Evolutionary conservation across 1,140 invertebrate species (phyloP).

Genomic region (Gryon sp.): DNA sequence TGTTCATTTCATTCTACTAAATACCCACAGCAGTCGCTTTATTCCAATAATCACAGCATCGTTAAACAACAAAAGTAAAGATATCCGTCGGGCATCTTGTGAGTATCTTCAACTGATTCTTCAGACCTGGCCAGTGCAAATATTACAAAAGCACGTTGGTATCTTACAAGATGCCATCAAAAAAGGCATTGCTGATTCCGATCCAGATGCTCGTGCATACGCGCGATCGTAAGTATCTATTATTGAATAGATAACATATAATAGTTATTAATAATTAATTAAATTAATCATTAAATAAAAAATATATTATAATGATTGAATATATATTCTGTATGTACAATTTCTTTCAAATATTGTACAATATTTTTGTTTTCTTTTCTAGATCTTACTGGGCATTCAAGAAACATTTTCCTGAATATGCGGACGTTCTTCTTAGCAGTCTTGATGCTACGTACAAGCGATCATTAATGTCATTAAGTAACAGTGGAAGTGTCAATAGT

Average conservation of each 20-base stretch:
- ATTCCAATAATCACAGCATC: slow-evolving; percentile 92
- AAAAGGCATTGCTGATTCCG: slow-evolving; percentile 94
- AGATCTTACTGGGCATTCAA: slow-evolving; percentile 95
- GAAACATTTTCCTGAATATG: slow-evolving; percentile 93
- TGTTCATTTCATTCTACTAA: slow-evolving; percentile 92
- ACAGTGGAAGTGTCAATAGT: slow-evolving; percentile 80
- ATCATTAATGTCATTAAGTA: slow-evolving; percentile 83
- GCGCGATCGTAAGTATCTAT: slow-evolving; percentile 83
- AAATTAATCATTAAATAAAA: too few species aligned
- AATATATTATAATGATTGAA: too few species aligned
- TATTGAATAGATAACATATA: not conserved
- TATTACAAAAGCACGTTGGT: slow-evolving; percentile 90
- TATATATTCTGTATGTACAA: not conserved
- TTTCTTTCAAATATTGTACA: slow-evolving; percentile 39
- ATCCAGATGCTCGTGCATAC: slow-evolving; percentile 89
- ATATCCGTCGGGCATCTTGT: slow-evolving; percentile 90
- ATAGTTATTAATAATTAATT: too few species aligned
- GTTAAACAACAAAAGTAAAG: slow-evolving; percentile 92
- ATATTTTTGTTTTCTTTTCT: slow-evolving; percentile 48
- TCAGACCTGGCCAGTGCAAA: slow-evolving; percentile 89
- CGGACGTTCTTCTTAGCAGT: slow-evolving; percentile 89
- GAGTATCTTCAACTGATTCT: slow-evolving; percentile 93
- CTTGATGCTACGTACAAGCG: slow-evolving; percentile 92
- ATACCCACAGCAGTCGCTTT: slow-evolving; percentile 91
- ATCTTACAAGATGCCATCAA: slow-evolving; percentile 91